Evolutionary conservation across 2,113 vertebrate genomes (phyloP).

Genomic region (Mormyrus lacerda): DNA sequence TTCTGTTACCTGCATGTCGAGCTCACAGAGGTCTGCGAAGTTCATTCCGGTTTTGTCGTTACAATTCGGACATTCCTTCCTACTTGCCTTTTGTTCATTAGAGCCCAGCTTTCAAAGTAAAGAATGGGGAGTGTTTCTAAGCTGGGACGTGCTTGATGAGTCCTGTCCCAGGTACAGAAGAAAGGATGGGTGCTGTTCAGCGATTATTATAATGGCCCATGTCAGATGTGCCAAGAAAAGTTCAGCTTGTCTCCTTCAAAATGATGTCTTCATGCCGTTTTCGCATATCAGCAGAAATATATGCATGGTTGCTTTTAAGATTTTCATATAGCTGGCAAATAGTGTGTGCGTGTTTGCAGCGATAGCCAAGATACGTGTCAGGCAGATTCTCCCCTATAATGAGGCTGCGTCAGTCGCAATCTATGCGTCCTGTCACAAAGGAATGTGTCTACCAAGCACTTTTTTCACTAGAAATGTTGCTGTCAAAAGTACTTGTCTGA

Average conservation of each 20-base stretch:
- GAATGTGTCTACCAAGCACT: slow-evolving; percentile 11
- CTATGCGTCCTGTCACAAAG: slow-evolving; percentile 10
- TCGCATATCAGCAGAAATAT: slow-evolving; percentile 2
- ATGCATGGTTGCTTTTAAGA: neutral
- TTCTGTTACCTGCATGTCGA: neutral
- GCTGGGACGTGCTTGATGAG: neutral
- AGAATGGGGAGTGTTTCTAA: neutral
- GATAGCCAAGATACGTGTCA: slow-evolving; percentile 21
- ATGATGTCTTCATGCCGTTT: slow-evolving; percentile 13
- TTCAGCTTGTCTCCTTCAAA: slow-evolving; percentile 5
- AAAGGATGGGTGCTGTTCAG: neutral
- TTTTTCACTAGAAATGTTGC: neutral
- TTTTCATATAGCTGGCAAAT: slow-evolving; percentile 11
- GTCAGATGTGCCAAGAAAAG: slow-evolving; percentile 1
- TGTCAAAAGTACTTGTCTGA: neutral
- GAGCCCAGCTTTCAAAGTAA: neutral
- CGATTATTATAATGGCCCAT: neutral
- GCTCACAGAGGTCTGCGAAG: neutral
- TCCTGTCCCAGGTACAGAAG: neutral
- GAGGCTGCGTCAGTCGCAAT: slow-evolving; percentile 19
- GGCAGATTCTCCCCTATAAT: slow-evolving; percentile 11
- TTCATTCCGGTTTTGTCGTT: neutral
- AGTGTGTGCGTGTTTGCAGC: slow-evolving; percentile 5
- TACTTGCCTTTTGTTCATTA: neutral
- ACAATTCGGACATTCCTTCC: neutral